Evolutionary conservation across 1,140 invertebrate species (phyloP).

Genomic region (Neodiprion virginianus): DNA sequence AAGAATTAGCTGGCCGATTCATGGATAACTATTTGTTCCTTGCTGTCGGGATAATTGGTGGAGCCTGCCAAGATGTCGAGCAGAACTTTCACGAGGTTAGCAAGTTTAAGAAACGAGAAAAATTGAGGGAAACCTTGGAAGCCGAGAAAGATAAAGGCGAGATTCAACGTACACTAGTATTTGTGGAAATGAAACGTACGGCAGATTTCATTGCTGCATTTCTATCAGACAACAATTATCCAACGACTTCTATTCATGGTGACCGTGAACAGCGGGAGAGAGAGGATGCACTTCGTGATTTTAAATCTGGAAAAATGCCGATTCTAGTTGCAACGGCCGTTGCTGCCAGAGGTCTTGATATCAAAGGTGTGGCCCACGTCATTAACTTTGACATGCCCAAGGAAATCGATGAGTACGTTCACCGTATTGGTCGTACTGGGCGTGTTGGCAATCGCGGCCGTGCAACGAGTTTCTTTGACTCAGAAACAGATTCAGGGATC

Average conservation of each 20-base stretch:
- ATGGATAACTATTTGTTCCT: slow-evolving; percentile 85
- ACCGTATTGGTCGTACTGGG: slow-evolving; percentile 94
- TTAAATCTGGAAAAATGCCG: slow-evolving; percentile 74
- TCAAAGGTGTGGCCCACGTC: slow-evolving; percentile 84
- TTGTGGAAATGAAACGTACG: slow-evolving; percentile 88
- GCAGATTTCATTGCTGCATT: slow-evolving; percentile 87
- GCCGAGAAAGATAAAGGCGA: slow-evolving; percentile 60
- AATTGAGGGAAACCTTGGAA: slow-evolving; percentile 74
- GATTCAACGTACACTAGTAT: slow-evolving; percentile 77
- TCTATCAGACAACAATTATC: slow-evolving; percentile 72
- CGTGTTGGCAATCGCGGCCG: slow-evolving; percentile 90
- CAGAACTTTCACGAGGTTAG: slow-evolving; percentile 82
- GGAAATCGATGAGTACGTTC: slow-evolving; percentile 91
- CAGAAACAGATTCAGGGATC: slow-evolving; percentile 67
- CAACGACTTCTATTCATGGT: slow-evolving; percentile 91
- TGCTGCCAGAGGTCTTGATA: slow-evolving; percentile 88
- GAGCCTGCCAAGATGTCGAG: slow-evolving; percentile 88
- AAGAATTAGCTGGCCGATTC: slow-evolving; percentile 77
- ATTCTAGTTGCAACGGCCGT: slow-evolving; percentile 94
- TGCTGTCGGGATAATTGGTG: slow-evolving; percentile 86
- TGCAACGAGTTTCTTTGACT: slow-evolving; percentile 88
- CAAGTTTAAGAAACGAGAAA: slow-evolving; percentile 76
- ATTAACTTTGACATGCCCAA: slow-evolving; percentile 93
- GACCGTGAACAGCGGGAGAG: slow-evolving; percentile 89
- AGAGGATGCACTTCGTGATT: slow-evolving; percentile 86